Evolutionary conservation across 1,140 invertebrate species (phyloP), one percentile per base, ranked within the genome.

Genomic region (Andrena cerasifolii): DNA sequence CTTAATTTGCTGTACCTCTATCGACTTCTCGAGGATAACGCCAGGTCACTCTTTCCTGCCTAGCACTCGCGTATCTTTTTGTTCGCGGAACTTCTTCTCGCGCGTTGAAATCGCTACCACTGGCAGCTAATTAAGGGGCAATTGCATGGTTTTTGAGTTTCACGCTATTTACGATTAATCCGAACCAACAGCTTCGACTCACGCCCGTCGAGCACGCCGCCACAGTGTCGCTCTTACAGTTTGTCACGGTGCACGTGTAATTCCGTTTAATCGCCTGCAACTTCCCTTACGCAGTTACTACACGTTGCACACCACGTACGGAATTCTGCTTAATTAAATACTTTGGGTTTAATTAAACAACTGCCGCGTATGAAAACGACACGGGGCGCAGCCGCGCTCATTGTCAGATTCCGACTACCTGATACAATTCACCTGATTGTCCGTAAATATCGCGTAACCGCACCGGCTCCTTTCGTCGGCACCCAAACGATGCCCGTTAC

Each of bases 321-420:
- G 14, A 51, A 33, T 47, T 63, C 36, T 18, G 40, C 65, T 85
- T 80, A 80, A 84, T 84, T 71, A 74, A 84, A 84, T 85, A 84
- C 82, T 84, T 66, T 56, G 21, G 47, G 47, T 67, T 78, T 78
- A 78, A 80, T 85, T 70, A 78, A 84, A 74, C 68, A 47, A 62
- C 61, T n/a, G 18, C 10, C 36, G 18, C n/a, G 49, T 45, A 51
- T 33, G 81, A 80, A 63, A 68, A 74, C 67, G 47, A 24, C 71
- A 10, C 21, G 10, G 18, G 12, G n/a, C 18, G 45, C 12, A 3
- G 16, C 10, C 0, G 28, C 12, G 33, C n/a, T n/a, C n/a, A n/a
- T n/a, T n/a, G n/a, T n/a, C 40, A 12, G 5, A n/a, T 14, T 7
- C 3, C 49, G 3, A 4, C 10, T 10, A 51, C n/a, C 14, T 53